Evolutionary conservation across 2,888 invertebrate genomes (phyloP).

Genomic region (Augiades crinisus): DNA sequence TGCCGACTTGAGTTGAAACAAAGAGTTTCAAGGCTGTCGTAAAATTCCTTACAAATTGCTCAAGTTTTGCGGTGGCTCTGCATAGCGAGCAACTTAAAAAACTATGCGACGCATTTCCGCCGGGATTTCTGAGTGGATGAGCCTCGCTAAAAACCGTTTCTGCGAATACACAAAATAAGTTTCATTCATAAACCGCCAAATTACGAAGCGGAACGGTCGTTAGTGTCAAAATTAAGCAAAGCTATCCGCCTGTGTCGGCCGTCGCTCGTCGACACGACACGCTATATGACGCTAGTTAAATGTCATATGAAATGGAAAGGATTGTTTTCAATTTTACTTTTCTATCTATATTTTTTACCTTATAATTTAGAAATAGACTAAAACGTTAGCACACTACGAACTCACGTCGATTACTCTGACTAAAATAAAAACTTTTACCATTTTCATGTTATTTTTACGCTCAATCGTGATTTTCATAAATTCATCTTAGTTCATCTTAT

Average conservation of each 20-base stretch:
- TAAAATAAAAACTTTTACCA: no score
- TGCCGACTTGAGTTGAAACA: slow-evolving; percentile 32
- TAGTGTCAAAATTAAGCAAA: slow-evolving; percentile 53
- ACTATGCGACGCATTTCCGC: slow-evolving; percentile 56
- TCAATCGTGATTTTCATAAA: no score
- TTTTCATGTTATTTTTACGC: no score
- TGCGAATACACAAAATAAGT: slow-evolving; percentile 51
- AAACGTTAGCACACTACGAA: no score
- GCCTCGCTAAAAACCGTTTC: slow-evolving; percentile 53
- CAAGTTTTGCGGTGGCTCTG: slow-evolving; percentile 55
- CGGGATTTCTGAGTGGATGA: slow-evolving; percentile 34
- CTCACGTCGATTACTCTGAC: no score
- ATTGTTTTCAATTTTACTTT: no score
- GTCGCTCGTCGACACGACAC: neutral
- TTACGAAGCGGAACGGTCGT: slow-evolving; percentile 51
- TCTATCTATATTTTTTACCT: no score
- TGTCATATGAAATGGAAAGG: neutral
- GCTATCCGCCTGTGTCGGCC: slow-evolving; percentile 44
- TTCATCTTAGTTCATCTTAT: no score
- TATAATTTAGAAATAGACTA: no score
- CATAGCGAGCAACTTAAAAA: slow-evolving; percentile 37
- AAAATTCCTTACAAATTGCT: slow-evolving; percentile 55
- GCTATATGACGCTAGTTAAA: neutral
- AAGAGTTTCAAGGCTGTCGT: slow-evolving; percentile 51
- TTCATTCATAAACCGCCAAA: slow-evolving; percentile 59